Conservation (phyloP, 2,113 vertebrate species). For the Corythornis cristatus region DNA sequence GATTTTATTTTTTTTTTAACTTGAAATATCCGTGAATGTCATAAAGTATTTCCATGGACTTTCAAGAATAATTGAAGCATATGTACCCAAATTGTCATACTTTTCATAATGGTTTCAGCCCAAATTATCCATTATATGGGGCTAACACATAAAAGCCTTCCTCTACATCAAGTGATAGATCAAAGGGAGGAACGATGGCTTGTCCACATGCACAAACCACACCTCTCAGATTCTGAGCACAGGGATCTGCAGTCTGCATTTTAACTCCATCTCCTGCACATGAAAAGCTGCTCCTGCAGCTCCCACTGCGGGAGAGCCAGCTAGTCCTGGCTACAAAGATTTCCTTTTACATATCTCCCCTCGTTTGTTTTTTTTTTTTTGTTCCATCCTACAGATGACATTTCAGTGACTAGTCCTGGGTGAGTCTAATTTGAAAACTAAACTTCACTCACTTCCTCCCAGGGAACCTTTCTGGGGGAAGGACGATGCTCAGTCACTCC, state of each 20-base stretch:
- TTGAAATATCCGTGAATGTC: constrained; percentile 6
- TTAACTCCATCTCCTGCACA: constrained; percentile 78
- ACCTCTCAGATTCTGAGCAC: constrained; percentile 76
- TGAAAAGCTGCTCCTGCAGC: constrained; percentile 70
- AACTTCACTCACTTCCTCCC: constrained; percentile 29
- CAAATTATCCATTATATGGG: constrained; percentile 76
- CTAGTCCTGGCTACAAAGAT: constrained; percentile 77
- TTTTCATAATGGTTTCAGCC: constrained; percentile 70
- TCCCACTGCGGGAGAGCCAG: constrained; percentile 73
- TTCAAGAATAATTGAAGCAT: constrained; percentile 72
- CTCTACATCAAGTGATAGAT: constrained; percentile 76
- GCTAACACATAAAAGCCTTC: constrained; percentile 75
- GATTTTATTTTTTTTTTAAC: background rate
- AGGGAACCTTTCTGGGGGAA: background rate
- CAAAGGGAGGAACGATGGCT: constrained; percentile 74
- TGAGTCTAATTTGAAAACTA: constrained; percentile 70
- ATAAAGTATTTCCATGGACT: constrained; percentile 44
- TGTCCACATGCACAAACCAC: constrained; percentile 72
- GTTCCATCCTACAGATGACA: constrained; percentile 45
- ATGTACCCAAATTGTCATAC: constrained; percentile 61
- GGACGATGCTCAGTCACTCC: background rate
- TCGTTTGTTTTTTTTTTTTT: background rate
- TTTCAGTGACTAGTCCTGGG: constrained; percentile 54
- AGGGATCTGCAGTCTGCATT: constrained; percentile 72
- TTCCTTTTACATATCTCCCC: constrained; percentile 39